Conservation (phyloP, 2,113 vertebrate species). For the Anolis carolinensis region DNA sequence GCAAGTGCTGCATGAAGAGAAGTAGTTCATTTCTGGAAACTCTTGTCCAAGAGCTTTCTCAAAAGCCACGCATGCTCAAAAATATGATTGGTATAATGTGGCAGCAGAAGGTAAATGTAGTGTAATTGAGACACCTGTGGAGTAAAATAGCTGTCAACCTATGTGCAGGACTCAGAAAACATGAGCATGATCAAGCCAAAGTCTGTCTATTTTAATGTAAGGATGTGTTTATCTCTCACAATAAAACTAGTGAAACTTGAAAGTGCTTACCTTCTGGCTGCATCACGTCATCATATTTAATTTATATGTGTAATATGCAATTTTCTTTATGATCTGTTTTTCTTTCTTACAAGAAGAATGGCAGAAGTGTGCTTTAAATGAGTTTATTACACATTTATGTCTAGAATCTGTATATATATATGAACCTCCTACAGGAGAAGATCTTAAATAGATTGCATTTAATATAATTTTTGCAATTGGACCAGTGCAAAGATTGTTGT, state of each 20-base stretch:
- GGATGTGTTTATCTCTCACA: neutral
- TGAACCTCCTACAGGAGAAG: neutral
- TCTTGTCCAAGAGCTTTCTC: neutral
- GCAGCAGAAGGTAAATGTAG: neutral
- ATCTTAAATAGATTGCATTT: neutral
- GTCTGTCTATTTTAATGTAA: neutral
- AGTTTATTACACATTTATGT: neutral
- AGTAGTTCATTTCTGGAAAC: constrained; percentile 32
- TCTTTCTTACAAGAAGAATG: neutral
- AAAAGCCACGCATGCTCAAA: neutral
- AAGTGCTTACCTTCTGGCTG: neutral
- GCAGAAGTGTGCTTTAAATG: neutral
- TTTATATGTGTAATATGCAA: neutral
- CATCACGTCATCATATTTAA: neutral
- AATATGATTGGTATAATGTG: neutral
- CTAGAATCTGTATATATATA: neutral
- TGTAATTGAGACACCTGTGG: neutral
- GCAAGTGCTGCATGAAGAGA: constrained; percentile 40
- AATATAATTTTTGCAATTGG: too few relatives aligned
- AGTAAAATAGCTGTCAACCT: neutral
- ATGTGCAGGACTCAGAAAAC: neutral
- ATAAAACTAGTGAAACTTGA: neutral
- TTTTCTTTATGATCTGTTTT: neutral
- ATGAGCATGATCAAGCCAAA: neutral
- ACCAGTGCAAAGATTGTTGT: too few relatives aligned